Evolutionary conservation across 1,140 invertebrate species (phyloP), one percentile per base, ranked within the genome.

Genomic region (Wasmannia auropunctata): DNA sequence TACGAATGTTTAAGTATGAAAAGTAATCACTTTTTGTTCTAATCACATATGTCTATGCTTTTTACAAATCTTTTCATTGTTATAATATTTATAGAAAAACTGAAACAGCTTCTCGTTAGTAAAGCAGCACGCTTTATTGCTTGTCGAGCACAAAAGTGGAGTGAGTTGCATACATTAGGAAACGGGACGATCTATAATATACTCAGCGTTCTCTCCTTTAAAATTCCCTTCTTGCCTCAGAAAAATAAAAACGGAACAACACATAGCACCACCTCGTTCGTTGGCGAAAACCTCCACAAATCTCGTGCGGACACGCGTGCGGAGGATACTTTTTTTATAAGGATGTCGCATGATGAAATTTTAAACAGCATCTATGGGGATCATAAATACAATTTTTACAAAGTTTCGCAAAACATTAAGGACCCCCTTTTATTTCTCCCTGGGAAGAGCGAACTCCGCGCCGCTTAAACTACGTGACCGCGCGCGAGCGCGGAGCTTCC

Each of bases 391-490:
- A 83, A 83, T 83, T 72, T 83, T 58, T 72, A 83, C 79, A 72
- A 72, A 72, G 79, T 83, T 83, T 60, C 49, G 28, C 34, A 37
- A 83, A 72, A 83, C 79, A 83, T 83, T 83, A 72, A 83, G 28
- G 22, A 19, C 6, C 25, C n/a, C 16, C 37, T 56, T 83, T 83
- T 72, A 83, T 83, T 81, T 83, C 51, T 56, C 67, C 51, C 51
- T 56, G 51, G 51, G 11, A 81, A 34, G 67, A 31, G 65, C 67
- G 19, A 56, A 83, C 65, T 72, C 25, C 37, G 11, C 37, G 37
- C 51, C 25, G 49, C 25, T 83, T 43, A 69, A 80, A 40, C 46
- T 25, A 31, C 34, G 25, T 37, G 19, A 22, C 46, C 46, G 2
- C 43, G 3, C 34, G 25, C 25, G 19, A 22, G 37, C 46, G 2